A percentile compares a stretch with the other conserved stretches of the same genome.
Evolutionary conservation across 2,888 invertebrate genomes (phyloP).

Genomic region (Diogma glabrata): DNA sequence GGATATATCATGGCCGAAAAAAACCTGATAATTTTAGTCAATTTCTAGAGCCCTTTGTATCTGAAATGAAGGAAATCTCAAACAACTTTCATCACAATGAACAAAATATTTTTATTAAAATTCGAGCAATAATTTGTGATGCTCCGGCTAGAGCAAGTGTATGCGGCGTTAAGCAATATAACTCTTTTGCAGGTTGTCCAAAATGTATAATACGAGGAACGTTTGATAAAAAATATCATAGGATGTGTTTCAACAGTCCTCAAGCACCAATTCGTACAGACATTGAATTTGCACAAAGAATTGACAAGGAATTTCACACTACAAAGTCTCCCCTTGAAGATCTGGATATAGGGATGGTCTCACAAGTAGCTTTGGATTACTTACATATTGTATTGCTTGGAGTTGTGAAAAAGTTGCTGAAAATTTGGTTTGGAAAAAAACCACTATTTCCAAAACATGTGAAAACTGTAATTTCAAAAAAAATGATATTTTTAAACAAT

Average conservation of each 20-base stretch:
- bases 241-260: not conserved
- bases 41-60: not conserved
- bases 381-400: conserved; percentile 1
- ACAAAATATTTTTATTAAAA: not conserved
- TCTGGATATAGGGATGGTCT: not conserved
- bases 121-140: conserved; percentile 2
- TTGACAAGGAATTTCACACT: not conserved
- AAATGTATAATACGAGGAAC: not conserved
- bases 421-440: conserved; percentile 1
- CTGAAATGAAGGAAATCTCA: not conserved
- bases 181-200: not conserved
- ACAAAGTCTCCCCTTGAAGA: not conserved
- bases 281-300: not conserved
- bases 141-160: not conserved
- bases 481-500: not conserved
- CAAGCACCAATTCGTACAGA: not conserved
- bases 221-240: conserved; percentile 1
- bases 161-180: conserved; percentile 1
- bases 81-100: not conserved
- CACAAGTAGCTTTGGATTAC: not conserved
- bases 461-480: not conserved
- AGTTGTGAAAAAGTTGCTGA: not conserved
- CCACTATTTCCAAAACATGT: not conserved
- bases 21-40: not conserved
- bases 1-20: not conserved